Evolutionary conservation across 2,888 invertebrate species (phyloP).

Genomic region (Pyralis farinalis): DNA sequence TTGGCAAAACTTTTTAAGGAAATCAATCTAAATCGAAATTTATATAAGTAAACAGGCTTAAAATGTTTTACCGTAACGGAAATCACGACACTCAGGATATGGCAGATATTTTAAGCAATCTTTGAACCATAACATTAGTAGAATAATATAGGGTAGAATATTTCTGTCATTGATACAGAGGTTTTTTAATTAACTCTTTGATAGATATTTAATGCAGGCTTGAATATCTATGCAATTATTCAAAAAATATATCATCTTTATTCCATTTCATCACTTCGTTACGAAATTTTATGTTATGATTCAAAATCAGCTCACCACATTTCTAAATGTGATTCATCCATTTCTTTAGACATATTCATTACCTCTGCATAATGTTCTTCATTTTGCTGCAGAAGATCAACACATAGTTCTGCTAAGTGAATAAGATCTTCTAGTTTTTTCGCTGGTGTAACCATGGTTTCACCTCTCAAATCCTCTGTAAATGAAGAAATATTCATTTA

Average conservation of each 20-base stretch:
- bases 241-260: no score
- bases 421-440: conserved; percentile 98
- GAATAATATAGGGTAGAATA: no score
- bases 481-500: background rate
- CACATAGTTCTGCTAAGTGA: conserved; percentile 98
- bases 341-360: conserved; percentile 33
- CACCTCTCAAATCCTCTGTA: conserved; percentile 90
- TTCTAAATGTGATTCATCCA: conserved; percentile 13
- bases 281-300: conserved; percentile 19
- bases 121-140: conserved; percentile 30
- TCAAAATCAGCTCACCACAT: conserved; percentile 26
- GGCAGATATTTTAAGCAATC: conserved; percentile 34
- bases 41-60: background rate
- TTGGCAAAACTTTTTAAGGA: conserved; percentile 43
- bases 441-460: conserved; percentile 90
- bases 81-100: conserved; percentile 59
- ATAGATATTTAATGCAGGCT: no score
- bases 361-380: conserved; percentile 99
- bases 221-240: no score
- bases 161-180: no score
- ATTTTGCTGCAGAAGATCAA: conserved; percentile 98
- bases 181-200: no score
- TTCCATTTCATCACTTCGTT: background rate
- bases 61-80: conserved; percentile 42
- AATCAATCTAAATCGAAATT: background rate